Evolutionary conservation across 2,888 invertebrate species (phyloP), one percentile per base, ranked within the genome.

Genomic region (Bellardia pandia): DNA sequence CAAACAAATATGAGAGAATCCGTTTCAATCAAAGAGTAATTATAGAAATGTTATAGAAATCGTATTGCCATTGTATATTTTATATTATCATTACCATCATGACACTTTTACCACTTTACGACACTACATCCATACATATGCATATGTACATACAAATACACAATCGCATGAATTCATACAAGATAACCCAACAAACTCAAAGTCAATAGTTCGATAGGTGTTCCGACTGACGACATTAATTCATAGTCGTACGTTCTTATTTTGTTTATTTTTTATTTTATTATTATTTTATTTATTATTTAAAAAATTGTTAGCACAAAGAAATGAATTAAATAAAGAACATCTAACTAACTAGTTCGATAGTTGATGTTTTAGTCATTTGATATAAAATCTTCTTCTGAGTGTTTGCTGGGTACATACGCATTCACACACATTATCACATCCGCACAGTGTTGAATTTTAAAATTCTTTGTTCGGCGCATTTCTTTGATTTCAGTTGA

Each of bases 51-150:
- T 16, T 62, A 75, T 42, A 48, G 62, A 72, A 72, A 77, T 72
- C 72, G 45, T 48, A 58, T 16, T 45, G 5, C 37, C 6, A 37
- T 48, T 64, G 53, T 62, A n/a, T 48, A 30, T 62, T 42, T 30
- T 53, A 30, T 13, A 71, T 68, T 68, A 58, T 60, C 58, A 81
- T 64, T 69, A 71, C 56, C 40, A 71, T 71, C 80, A 76, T 76
- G 62, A 58, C 56, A 75, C 51, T 85, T 75, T 69, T 85, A 56
- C 42, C 68, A 33, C 74, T 69, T 81, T 76, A 71, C 75, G 75
- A 56, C 60, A 62, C 69, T 23, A 23, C 1, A 23, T 23, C 23
- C 23, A 23, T 23, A 23, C 23, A 23, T 23, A 23, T 1, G 23
- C 23, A 23, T 23, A 23, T 23, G 0, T 23, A 23, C 1, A 37